Evolutionary conservation across 1,140 invertebrate species (phyloP), one percentile per base, ranked within the genome.

Genomic region (Lepeophtheirus salmonis): DNA sequence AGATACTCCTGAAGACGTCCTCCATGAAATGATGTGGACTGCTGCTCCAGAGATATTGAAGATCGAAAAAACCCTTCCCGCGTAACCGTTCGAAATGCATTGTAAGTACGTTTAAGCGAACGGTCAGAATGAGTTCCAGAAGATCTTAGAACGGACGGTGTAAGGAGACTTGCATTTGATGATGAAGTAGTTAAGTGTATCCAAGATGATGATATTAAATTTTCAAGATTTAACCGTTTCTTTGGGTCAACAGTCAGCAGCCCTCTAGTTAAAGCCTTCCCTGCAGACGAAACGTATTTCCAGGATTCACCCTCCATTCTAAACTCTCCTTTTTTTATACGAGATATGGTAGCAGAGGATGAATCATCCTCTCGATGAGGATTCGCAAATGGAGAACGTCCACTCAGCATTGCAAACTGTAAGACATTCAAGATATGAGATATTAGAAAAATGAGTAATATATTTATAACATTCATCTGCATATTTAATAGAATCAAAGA

Each of bases 361-460:
- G 77, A 82, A 64, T 85, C 83, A 56, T 85, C 80, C 53, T 78
- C 74, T 4, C 79, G 59, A 21, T 26, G 48, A 20, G 16, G 59
- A 23, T n/a, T 53, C 14, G 25, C 80, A 70, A 90, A 92, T 2
- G 87, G 86, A 1, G 83, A 84, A 64, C 80, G 78, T 0, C 87
- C 87, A 64, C 82, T 83, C 6, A 95, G 68, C 82, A 94, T 87
- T 4, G 84, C 86, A 68, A 89, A 92, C 76, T 80, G 70, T 52
- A 75, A 73, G 24, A 64, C 50, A 64, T 41, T 41, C 6, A 41
- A 10, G 30, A 41, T 41, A n/a, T 41, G 6, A 6, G 18, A 22
- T 56, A 60, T 0, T 20, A 16, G 20, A n/a, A 62, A 18, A 6
- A 21, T 23, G 63, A 16, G 57, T 63, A n/a, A 50, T 63, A 51